phyloP scores from a whole-genome alignment of 2,113 vertebrate genomes.

The Leptodactylus fuscus region DNA sequence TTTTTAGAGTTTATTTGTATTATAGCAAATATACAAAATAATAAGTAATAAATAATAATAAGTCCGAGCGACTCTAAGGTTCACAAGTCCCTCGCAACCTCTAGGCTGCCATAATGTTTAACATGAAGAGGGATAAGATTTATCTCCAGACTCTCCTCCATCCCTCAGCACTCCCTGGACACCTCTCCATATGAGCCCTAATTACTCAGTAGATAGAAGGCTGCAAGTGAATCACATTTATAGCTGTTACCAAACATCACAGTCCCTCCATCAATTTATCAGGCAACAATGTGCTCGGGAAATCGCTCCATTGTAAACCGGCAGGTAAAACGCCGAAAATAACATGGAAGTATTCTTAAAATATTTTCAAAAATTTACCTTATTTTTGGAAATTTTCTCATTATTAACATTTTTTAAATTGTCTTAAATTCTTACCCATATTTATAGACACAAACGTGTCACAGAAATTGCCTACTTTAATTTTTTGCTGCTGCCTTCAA shows the following conservation, averaged over 20 bases:
- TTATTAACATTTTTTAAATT: no score
- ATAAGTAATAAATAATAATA: no score
- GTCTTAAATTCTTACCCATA: no score
- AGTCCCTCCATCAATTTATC: constrained; percentile 14
- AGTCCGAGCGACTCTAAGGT: background rate
- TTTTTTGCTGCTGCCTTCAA: no score
- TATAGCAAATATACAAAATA: background rate
- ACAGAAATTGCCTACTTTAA: no score
- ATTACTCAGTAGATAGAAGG: constrained; percentile 20
- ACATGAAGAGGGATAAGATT: constrained; percentile 19
- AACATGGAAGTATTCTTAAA: background rate
- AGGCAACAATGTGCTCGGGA: background rate
- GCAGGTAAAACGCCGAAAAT: background rate
- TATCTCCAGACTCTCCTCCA: constrained; percentile 12
- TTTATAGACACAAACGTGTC: no score
- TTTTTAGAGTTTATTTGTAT: background rate
- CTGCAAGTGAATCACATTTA: constrained; percentile 42
- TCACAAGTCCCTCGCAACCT: constrained; percentile 8
- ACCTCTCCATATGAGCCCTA: constrained; percentile 33
- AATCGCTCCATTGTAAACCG: background rate
- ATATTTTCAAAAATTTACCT: background rate
- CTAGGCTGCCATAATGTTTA: background rate
- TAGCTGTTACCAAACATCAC: constrained; percentile 36
- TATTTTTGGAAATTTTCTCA: no score
- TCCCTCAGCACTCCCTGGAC: constrained; percentile 13